Conservation (phyloP, 2,113 vertebrate species). For the Garra rufa region DNA sequence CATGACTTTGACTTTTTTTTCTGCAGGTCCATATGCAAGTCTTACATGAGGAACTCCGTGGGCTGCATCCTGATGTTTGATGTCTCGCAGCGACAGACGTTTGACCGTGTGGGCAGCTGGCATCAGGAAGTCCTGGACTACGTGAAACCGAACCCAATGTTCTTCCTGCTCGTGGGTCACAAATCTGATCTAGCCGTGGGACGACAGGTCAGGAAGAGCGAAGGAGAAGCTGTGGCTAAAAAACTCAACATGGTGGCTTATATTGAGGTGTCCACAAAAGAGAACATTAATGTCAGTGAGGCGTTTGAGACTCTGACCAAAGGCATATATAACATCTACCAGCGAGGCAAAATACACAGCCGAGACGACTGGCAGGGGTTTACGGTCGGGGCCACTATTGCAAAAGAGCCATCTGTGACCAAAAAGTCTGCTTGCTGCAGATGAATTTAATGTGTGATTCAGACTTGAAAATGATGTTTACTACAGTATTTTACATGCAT, state of each 20-base stretch:
- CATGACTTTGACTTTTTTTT: not conserved
- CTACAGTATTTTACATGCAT: not conserved
- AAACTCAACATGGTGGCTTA: constrained; percentile 57
- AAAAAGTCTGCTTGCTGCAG: constrained; percentile 12
- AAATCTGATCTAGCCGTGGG: constrained; percentile 52
- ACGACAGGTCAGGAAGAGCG: constrained; percentile 39
- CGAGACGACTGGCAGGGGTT: constrained; percentile 50
- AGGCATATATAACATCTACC: constrained; percentile 47
- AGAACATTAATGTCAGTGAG: constrained; percentile 50
- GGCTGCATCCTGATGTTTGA: constrained; percentile 61
- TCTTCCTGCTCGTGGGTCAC: constrained; percentile 59
- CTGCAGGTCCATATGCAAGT: constrained; percentile 59
- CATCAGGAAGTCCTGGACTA: constrained; percentile 54
- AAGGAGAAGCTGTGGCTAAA: constrained; percentile 52
- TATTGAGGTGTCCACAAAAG: constrained; percentile 54
- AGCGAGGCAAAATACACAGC: constrained; percentile 36
- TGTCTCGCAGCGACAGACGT: constrained; percentile 52
- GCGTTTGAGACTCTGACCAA: constrained; percentile 50
- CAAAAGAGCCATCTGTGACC: not conserved
- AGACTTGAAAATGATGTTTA: not conserved
- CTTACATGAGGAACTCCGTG: constrained; percentile 62
- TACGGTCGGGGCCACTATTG: constrained; percentile 40
- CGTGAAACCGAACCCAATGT: constrained; percentile 54
- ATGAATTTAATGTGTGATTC: not conserved
- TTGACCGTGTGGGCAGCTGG: constrained; percentile 48